A percentile compares a stretch with the other conserved stretches of the same genome.
phyloP scores from a whole-genome alignment of 2,888 invertebrate species.

The Stenurella melanura region DNA sequence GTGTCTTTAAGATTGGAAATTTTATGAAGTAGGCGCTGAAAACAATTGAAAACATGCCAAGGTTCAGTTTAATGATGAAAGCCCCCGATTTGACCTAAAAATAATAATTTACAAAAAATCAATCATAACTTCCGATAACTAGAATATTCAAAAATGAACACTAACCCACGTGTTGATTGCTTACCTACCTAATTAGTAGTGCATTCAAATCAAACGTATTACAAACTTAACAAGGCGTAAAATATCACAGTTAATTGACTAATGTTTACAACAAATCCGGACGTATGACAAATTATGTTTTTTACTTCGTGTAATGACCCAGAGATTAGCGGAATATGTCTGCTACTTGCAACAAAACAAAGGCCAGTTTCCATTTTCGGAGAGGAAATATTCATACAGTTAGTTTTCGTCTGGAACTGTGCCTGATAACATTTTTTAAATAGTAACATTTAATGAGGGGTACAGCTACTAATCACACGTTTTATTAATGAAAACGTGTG shows the following conservation, averaged over 20 bases:
- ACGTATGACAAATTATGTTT: conserved; percentile 7
- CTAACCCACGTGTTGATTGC: conserved; percentile 20
- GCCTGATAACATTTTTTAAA: neutral
- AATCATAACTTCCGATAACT: conserved; percentile 18
- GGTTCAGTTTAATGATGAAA: conserved; percentile 20
- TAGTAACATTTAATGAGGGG: neutral
- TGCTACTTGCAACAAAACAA: neutral
- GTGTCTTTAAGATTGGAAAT: neutral
- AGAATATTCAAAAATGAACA: conserved; percentile 15
- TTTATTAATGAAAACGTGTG: neutral
- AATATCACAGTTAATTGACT: conserved; percentile 13
- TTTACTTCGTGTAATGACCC: conserved; percentile 16
- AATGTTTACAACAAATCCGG: conserved; percentile 4
- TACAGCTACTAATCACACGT: neutral
- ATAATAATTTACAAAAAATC: conserved; percentile 14
- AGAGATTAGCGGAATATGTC: neutral
- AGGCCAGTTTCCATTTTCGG: neutral
- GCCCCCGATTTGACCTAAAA: neutral
- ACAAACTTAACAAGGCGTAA: conserved; percentile 10
- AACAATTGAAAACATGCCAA: conserved; percentile 17
- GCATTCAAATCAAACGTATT: conserved; percentile 25
- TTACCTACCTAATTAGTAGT: conserved; percentile 2
- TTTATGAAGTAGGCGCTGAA: conserved; percentile 15
- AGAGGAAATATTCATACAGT: neutral
- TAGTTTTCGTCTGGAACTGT: neutral